Evolutionary conservation across 2,797 vertebrate species (phyloP).

Genomic region (Ceryle rudis): DNA sequence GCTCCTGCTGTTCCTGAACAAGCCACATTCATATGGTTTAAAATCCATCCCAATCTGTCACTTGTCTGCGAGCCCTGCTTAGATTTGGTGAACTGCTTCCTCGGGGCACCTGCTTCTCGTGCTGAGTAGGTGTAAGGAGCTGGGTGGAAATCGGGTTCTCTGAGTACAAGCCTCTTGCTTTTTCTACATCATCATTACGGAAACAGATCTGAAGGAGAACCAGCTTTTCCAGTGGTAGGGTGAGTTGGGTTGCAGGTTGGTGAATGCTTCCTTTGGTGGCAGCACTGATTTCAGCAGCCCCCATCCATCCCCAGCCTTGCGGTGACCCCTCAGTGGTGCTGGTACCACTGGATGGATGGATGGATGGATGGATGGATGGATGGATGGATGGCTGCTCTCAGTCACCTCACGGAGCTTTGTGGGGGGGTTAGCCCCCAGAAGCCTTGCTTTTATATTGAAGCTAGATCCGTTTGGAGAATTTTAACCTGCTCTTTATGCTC

Average conservation of each 20-base stretch:
- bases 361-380: fast-evolving
- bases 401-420: background rate
- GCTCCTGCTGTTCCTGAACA: background rate
- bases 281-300: background rate
- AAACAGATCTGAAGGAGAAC: background rate
- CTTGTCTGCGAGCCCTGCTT: background rate
- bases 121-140: background rate
- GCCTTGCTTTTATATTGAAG: background rate
- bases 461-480: background rate
- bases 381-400: background rate
- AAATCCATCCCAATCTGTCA: background rate
- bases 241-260: background rate
- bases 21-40: background rate
- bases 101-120: background rate
- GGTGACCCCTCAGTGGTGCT: background rate
- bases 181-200: fast-evolving
- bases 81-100: background rate
- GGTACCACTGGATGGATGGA: background rate
- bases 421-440: background rate
- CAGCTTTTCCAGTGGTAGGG: background rate
- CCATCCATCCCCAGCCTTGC: background rate
- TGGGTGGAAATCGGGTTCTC: background rate
- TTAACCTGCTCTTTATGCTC: background rate
- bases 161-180: background rate
- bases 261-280: background rate